Evolutionary conservation across 2,797 vertebrate genomes (phyloP), one percentile per base, ranked within the genome.

Genomic region (Chiroxiphia lanceolata): DNA sequence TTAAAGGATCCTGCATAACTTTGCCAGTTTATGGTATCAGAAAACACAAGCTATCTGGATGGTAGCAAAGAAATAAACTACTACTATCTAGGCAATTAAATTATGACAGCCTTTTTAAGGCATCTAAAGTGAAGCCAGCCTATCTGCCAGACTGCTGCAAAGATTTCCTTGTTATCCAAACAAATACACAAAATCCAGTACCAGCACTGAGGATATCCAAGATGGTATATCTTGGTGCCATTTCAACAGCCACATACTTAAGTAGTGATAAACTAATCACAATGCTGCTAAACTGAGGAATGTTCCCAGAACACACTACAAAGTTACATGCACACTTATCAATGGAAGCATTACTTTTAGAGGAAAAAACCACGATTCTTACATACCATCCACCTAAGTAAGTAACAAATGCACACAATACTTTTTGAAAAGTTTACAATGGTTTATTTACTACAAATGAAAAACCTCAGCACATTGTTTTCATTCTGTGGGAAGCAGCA

Each of bases 361-460:
- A 47, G 15, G 38, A 31, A 76, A 70, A 69, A 78, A 2, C 0
- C 15, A 47, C 18, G 61, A 74, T 31, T 56, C 44, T 53, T 54
- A 45, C 2, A 7, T 15, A 82, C 6, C 4, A 54, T 42, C 21
- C 53, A 75, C 26, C 6, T 40, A 54, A 53, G 10, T 48, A 40
- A 44, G 15, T 33, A 94, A 95, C 2, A 91, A 93, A 93, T 19
- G 5, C 50, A 91, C 69, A 86, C 42, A 76, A 78, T 6, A 76
- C 72, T 72, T 65, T 80, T 75, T 29, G 5, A 42, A 25, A 86
- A 76, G 34, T 51, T 94, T 72, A 63, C 10, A 81, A 74, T 44
- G 17, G 20, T 96, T 96, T 96, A 95, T 96, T 96, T 93, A 74
- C 11, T 63, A 56, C 29, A 93, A 79, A 59, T 60, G 72, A 78